A percentile compares a stretch with the other conserved stretches of the same genome.
Evolutionary conservation across 2,888 invertebrate genomes (phyloP).

Genomic region (Drosophila picticornis): DNA sequence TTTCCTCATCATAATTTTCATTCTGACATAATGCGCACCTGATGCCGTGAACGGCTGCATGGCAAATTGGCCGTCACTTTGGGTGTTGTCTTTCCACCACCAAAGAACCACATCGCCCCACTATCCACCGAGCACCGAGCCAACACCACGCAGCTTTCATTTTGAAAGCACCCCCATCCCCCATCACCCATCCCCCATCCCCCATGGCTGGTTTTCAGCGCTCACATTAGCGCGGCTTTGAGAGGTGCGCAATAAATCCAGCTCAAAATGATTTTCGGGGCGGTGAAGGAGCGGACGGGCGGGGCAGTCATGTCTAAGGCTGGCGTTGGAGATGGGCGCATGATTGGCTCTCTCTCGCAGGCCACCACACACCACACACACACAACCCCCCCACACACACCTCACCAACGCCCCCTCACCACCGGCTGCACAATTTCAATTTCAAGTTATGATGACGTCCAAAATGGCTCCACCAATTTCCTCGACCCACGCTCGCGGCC

Average conservation of each 20-base stretch:
- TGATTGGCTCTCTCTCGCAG: constrained; percentile 62
- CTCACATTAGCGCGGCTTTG: constrained; percentile 70
- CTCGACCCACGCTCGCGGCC: background rate
- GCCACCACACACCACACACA: too few relatives aligned
- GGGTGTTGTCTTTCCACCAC: constrained; percentile 30
- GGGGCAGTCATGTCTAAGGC: background rate
- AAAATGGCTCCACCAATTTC: constrained; percentile 62
- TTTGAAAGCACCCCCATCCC: background rate
- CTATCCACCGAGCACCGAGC: background rate
- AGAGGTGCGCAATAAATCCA: constrained; percentile 66
- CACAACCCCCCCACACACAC: too few relatives aligned
- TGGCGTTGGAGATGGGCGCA: constrained; percentile 47
- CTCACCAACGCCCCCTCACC: too few relatives aligned
- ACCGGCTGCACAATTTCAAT: constrained; percentile 61
- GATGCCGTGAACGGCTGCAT: constrained; percentile 57
- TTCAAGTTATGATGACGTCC: constrained; percentile 66
- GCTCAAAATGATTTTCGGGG: constrained; percentile 66
- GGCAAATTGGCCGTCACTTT: constrained; percentile 67
- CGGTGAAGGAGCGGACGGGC: background rate
- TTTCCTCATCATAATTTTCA: constrained; percentile 63
- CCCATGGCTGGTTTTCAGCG: constrained; percentile 52
- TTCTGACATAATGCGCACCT: constrained; percentile 75
- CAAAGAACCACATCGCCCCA: background rate
- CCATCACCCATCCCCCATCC: too few relatives aligned
- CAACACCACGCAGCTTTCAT: background rate